Conservation (phyloP, 1,140 invertebrate species). For the Hylyphantes graminicola region DNA sequence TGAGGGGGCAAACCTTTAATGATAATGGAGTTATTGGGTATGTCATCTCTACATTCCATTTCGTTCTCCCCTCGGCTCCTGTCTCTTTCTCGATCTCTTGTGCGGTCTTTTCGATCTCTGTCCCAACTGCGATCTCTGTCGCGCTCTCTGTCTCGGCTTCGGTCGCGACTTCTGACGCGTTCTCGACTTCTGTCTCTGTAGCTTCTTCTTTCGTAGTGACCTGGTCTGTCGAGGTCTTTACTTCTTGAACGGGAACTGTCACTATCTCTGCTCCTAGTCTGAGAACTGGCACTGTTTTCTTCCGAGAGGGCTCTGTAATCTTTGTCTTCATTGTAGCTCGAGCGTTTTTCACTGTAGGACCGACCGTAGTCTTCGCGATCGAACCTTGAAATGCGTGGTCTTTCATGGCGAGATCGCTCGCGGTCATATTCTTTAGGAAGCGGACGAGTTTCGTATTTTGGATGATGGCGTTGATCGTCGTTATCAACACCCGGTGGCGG, state of each 20-base stretch:
- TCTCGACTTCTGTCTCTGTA: constrained; percentile 14
- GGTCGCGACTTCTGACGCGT: constrained; percentile 6
- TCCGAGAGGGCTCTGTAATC: constrained; percentile 15
- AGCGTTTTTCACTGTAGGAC: background rate
- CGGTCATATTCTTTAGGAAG: constrained; percentile 34
- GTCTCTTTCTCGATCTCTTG: constrained; percentile 61
- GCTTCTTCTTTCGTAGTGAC: background rate
- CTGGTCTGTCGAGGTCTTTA: background rate
- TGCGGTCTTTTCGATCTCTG: constrained; percentile 60
- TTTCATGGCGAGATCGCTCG: constrained; percentile 37
- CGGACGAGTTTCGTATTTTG: constrained; percentile 22
- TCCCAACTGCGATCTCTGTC: constrained; percentile 50
- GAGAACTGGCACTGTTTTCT: background rate
- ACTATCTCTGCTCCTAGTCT: background rate
- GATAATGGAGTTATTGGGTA: constrained; percentile 87
- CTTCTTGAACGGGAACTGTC: background rate
- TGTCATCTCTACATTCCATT: constrained; percentile 69
- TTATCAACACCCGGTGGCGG: constrained; percentile 51
- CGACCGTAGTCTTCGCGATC: constrained; percentile 17
- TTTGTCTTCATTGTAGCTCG: constrained; percentile 1
- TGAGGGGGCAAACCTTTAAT: constrained; percentile 82
- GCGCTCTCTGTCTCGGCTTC: constrained; percentile 31
- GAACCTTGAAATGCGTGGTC: constrained; percentile 24
- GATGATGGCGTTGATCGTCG: constrained; percentile 18
- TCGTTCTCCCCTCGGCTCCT: constrained; percentile 52